Base-by-base conservation (phyloP, 2,888 invertebrate species). In the Antitype chi region DNA sequence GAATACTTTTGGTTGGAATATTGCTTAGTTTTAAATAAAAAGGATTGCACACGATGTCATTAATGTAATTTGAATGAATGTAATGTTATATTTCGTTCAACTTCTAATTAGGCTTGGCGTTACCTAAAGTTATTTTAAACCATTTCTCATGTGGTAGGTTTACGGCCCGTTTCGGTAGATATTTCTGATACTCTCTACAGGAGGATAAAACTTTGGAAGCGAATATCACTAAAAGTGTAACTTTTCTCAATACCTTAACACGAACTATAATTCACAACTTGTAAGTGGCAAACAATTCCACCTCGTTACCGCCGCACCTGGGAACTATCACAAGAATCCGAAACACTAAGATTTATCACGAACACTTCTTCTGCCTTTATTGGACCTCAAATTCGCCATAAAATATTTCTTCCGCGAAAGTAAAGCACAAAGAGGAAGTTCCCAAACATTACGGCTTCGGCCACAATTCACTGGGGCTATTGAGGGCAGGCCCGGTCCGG, bases 391-490 rank as follows among this genome's bases (percentile, higher is more conserved):
- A 85, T 74, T 77, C 70, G 75, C 76, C 72, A 68, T 78, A 85
- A 82, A 85, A 85, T 87, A 85, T 78, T 76, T 79, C 82, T 81
- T 70, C 64, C 43, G 52, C 71, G 70, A 80, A 84, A 86, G 72
- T 74, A 80, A 82, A 70, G 63, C 69, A 68, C 68, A 74, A 75
- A 75, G 69, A 78, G 88, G 88, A 83, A 86, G 88, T 80, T 78
- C 69, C 47, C 70, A 62, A 88, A 83, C 83, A 85, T 87, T 85
- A 82, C 66, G 62, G 76, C 77, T 82, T 80, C 66, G 74, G 86
- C 77, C 81, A 88, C 86, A 86, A 86, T 84, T 88, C 88, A 86
- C 84, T 43, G 74, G 47, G 80, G 87, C 86, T 85, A 85, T 81
- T 81, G 89, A 77, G 88, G 87, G 81, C 88, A 78, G 81, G 70